A percentile compares a stretch with the other conserved stretches of the same genome.
Evolutionary conservation across 2,888 invertebrate genomes (phyloP).

Genomic region (Acholoe squamosa): DNA sequence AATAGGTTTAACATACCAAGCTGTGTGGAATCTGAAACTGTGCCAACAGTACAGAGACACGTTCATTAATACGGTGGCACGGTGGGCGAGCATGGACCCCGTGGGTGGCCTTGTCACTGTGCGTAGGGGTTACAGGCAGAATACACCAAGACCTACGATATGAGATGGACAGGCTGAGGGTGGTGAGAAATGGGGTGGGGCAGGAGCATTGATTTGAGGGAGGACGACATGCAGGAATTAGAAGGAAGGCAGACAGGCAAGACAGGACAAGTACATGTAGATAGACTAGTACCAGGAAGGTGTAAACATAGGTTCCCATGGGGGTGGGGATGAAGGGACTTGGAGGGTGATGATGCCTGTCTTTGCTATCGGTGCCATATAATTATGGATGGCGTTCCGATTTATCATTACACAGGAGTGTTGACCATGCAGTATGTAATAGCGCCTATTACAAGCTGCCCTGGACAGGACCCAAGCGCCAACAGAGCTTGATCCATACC

Average conservation of each 20-base stretch:
- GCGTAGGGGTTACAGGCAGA: too few relatives aligned
- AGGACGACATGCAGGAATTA: background rate
- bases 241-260: background rate
- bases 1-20: too few relatives aligned
- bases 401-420: background rate
- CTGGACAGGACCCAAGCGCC: background rate
- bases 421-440: conserved; percentile 14
- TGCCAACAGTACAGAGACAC: too few relatives aligned
- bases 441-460: background rate
- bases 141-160: too few relatives aligned
- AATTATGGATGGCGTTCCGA: background rate
- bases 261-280: background rate
- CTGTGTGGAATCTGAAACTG: too few relatives aligned
- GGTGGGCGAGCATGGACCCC: too few relatives aligned
- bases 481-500: background rate
- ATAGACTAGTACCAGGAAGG: background rate
- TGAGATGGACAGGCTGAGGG: background rate
- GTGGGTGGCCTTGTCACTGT: too few relatives aligned
- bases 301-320: too few relatives aligned
- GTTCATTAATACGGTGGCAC: too few relatives aligned
- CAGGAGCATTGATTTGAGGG: background rate
- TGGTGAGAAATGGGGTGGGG: background rate
- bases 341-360: background rate
- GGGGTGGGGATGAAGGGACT: too few relatives aligned
- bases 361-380: background rate